phyloP scores from a whole-genome alignment of 2,797 vertebrate genomes.

The Rhyacichthys aspro region DNA sequence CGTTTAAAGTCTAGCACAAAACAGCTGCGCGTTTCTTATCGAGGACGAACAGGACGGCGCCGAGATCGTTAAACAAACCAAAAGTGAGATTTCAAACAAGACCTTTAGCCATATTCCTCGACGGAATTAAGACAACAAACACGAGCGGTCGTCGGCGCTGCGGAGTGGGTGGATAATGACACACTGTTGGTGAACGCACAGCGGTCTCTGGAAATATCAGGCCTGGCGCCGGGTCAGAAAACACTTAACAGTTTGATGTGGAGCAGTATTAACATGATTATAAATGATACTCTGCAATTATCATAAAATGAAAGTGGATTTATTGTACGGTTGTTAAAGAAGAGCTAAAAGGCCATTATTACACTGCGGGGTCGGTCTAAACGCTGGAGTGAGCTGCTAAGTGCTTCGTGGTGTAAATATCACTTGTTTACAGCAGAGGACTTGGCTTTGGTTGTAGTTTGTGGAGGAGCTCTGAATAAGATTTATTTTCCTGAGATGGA shows the following conservation, averaged over 20 bases:
- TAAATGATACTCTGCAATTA: slow-evolving; percentile 3
- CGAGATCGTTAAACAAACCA: slow-evolving; percentile 43
- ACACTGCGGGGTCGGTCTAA: slow-evolving; percentile 1
- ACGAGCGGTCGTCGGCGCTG: slow-evolving; percentile 32
- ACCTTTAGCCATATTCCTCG: slow-evolving; percentile 31
- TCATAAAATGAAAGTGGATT: slow-evolving; percentile 6
- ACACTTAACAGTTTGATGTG: slow-evolving; percentile 17
- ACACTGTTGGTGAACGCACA: slow-evolving; percentile 23
- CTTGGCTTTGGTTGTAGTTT: not conserved
- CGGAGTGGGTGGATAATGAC: slow-evolving; percentile 54
- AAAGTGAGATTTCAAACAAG: slow-evolving; percentile 42
- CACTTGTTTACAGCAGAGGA: not conserved
- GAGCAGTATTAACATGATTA: slow-evolving; percentile 30
- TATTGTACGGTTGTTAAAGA: slow-evolving; percentile 2
- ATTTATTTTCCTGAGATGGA: not conserved
- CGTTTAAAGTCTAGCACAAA: slow-evolving; percentile 15
- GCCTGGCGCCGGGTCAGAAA: slow-evolving; percentile 24
- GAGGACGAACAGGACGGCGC: slow-evolving; percentile 25
- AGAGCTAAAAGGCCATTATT: not conserved
- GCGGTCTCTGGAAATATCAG: slow-evolving; percentile 32
- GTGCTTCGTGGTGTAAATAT: not conserved
- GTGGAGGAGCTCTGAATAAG: slow-evolving; percentile 6
- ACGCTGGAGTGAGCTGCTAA: not conserved
- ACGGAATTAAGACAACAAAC: slow-evolving; percentile 34
- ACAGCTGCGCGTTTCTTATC: slow-evolving; percentile 39